These are phyloP conservation scores for Liposcelis brunnea DNA, from an alignment of 2,888 invertebrate species.

Conservation along the genomic window DNA sequence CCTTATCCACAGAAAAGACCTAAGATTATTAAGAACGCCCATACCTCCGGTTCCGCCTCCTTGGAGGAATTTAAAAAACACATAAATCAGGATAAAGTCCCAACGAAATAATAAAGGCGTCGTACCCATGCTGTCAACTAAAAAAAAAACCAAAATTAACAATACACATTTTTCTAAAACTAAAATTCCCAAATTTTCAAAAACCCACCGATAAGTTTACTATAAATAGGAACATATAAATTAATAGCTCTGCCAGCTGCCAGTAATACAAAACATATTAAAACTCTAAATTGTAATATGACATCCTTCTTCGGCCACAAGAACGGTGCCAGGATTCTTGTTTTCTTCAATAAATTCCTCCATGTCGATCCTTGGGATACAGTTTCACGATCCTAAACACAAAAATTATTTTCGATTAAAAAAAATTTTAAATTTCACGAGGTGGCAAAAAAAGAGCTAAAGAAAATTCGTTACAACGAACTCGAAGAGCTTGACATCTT, in stretches of 20 bases:
- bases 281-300: conserved; percentile 60
- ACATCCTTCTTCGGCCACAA: conserved; percentile 80
- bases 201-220: conserved; percentile 68
- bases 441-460: conserved; percentile 7
- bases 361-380: conserved; percentile 45
- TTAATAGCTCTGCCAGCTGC: conserved; percentile 70
- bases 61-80: conserved; percentile 79
- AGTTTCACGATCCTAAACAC: not conserved
- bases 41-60: conserved; percentile 86
- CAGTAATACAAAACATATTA: conserved; percentile 63
- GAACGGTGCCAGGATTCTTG: conserved; percentile 68
- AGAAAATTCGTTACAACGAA: not conserved
- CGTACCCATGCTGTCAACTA: conserved; percentile 65
- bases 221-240: conserved; percentile 83
- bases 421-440: conserved; percentile 8
- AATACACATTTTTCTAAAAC: conserved; percentile 1
- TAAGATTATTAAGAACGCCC: conserved; percentile 81
- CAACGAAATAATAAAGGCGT: conserved; percentile 52
- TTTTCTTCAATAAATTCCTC: conserved; percentile 58
- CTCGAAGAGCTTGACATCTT: no score
- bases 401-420: conserved; percentile 2
- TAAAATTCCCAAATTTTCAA: not conserved
- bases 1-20: conserved; percentile 86
- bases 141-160: conserved; percentile 19
- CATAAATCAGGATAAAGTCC: conserved; percentile 78